Evolutionary conservation across 2,113 vertebrate genomes (phyloP).

Genomic region (Odocoileus virginianus): DNA sequence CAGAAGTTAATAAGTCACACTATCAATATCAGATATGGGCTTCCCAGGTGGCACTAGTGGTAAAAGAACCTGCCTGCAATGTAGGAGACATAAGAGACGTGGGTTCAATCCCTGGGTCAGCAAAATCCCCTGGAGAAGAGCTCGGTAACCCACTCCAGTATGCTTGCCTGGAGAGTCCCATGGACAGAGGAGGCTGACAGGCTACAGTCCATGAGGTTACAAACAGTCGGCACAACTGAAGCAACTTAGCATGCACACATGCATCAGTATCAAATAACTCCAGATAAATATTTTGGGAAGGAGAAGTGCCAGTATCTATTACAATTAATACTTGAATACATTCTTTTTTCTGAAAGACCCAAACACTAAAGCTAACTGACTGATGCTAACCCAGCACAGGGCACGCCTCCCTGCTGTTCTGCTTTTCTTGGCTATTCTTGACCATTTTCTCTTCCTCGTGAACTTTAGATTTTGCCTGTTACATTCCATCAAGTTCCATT

Average conservation of each 20-base stretch:
- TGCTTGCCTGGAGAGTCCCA: background rate
- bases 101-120: background rate
- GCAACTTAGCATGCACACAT: background rate
- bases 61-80: background rate
- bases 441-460: background rate
- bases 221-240: background rate
- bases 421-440: background rate
- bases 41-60: background rate
- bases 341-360: background rate
- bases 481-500: background rate
- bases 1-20: background rate
- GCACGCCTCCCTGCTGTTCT: background rate
- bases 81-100: background rate
- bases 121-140: background rate
- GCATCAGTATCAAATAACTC: background rate
- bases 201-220: background rate
- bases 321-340: background rate
- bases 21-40: background rate
- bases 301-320: background rate
- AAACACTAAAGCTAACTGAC: background rate
- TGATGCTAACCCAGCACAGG: accelerated
- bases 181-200: background rate
- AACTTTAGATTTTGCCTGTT: background rate
- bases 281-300: background rate
- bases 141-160: background rate